A percentile compares a stretch with the other conserved stretches of the same genome.
These are phyloP conservation scores for Acanthosepion lycidas DNA, from an alignment of 2,888 invertebrate species.

Conservation along the genomic window DNA sequence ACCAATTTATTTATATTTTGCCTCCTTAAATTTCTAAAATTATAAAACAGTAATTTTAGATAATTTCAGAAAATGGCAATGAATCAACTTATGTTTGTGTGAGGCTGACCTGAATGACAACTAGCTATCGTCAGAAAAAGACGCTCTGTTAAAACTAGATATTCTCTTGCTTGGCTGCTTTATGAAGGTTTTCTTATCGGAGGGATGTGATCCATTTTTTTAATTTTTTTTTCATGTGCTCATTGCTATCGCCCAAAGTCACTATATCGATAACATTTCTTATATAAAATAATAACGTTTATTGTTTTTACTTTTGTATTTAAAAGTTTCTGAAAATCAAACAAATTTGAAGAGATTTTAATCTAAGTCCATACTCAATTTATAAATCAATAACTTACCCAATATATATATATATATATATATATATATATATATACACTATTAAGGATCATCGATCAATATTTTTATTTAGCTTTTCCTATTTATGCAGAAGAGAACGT, in stretches of 20 bases:
- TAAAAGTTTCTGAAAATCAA: neutral
- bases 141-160: neutral
- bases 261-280: neutral
- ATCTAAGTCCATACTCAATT: neutral
- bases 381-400: neutral
- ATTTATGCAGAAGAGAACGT: too few relatives aligned
- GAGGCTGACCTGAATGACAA: too few relatives aligned
- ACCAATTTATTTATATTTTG: too few relatives aligned
- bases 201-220: neutral
- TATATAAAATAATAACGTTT: neutral
- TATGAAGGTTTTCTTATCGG: neutral
- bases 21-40: too few relatives aligned
- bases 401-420: too few relatives aligned
- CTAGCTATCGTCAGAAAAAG: too few relatives aligned
- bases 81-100: too few relatives aligned
- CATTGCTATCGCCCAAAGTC: neutral
- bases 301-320: neutral
- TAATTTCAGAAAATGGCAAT: too few relatives aligned
- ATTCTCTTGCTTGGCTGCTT: neutral
- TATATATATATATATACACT: too few relatives aligned
- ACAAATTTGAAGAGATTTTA: neutral
- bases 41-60: too few relatives aligned
- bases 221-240: neutral
- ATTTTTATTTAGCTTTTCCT: too few relatives aligned
- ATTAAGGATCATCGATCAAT: too few relatives aligned